These are phyloP conservation scores for Gadopsis bispinosus DNA, from an alignment of 2,797 vertebrate genomes.

Conservation along the genomic window DNA sequence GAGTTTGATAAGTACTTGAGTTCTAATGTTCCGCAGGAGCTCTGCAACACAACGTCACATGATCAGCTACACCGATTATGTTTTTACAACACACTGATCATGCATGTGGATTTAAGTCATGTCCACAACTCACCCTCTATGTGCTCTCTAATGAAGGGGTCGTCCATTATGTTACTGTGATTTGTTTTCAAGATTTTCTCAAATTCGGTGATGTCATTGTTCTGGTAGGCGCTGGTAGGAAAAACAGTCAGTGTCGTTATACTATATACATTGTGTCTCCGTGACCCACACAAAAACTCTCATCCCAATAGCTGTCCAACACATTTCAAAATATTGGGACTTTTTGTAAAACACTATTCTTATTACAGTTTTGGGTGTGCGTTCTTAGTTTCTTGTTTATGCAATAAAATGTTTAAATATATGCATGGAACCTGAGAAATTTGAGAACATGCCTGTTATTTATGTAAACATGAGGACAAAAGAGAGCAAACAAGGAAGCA, in stretches of 20 bases:
- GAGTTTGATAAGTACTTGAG: slow-evolving; percentile 99
- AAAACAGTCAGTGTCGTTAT: slow-evolving; percentile 58
- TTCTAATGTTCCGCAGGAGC: slow-evolving; percentile 99
- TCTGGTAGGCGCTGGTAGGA: slow-evolving; percentile 96
- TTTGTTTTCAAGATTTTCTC: slow-evolving; percentile 99
- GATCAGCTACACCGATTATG: neutral
- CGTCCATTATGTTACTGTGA: slow-evolving; percentile 99
- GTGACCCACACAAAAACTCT: slow-evolving; percentile 44
- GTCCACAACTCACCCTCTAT: slow-evolving; percentile 92
- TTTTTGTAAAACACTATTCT: slow-evolving; percentile 66
- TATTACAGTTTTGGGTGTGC: slow-evolving; percentile 31
- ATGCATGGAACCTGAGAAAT: slow-evolving; percentile 16
- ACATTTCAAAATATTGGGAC: slow-evolving; percentile 47
- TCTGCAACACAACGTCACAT: slow-evolving; percentile 87
- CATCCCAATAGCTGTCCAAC: slow-evolving; percentile 49
- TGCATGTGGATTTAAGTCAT: slow-evolving; percentile 29
- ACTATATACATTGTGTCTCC: slow-evolving; percentile 60
- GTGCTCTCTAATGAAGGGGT: slow-evolving; percentile 99
- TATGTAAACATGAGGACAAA: slow-evolving; percentile 35
- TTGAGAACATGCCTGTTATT: slow-evolving; percentile 20
- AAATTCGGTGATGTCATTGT: slow-evolving; percentile 99
- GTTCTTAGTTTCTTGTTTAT: slow-evolving; percentile 55
- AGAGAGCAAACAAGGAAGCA: slow-evolving; percentile 30
- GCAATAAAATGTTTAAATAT: slow-evolving; percentile 34
- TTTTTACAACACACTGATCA: slow-evolving; percentile 6